Base-by-base conservation (phyloP, 2,888 invertebrate genomes). In the Drosophila anceps region DNA sequence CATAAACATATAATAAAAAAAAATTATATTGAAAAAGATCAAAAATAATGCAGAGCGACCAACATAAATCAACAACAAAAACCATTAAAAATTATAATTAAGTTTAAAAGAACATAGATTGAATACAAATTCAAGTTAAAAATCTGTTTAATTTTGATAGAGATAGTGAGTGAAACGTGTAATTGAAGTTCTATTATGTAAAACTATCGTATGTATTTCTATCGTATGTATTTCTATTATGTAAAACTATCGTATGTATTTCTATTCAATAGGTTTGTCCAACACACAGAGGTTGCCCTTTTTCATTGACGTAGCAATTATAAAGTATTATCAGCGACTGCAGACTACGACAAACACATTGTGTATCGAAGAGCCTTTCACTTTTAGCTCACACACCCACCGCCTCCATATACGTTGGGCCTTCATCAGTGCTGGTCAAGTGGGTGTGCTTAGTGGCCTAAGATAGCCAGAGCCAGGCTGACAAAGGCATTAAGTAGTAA, bases 401-500 rank as follows among this genome's bases (percentile, higher is more conserved):
- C 39, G 20, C 10, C 35, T 24, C 20, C 15, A 15, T n/a, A 31
- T 2, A 20, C 20, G 9, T 7, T 44, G 33, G 31, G 31, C 15
- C 41, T 41, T 33, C 27, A 27, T 44, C 48, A 41, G 27, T 51
- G 44, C 39, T 39, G 62, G 58, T 65, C 73, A 69, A 76, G 60
- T 69, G 62, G 7, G 18, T 59, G 51, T 44, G 27, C 35, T 76
- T 43, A 69, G 61, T 57, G 76, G 48, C 76, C 73, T 76, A 60
- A 76, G 76, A 76, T 76, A 76, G 55, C 24, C 51, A 20, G 37
- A 73, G 59, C 54, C 65, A 20, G 43, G 24, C 59, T 66, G 76
- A 73, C 76, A 73, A 37, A 44, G 73, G 27, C 33, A 37, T 61
- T 33, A 48, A 69, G 39, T 63, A 69, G 39, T 63, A 65, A 64